Evolutionary conservation across 2,113 vertebrate genomes (phyloP), one percentile per base, ranked within the genome.

Genomic region (Brienomyrus brachyistius): DNA sequence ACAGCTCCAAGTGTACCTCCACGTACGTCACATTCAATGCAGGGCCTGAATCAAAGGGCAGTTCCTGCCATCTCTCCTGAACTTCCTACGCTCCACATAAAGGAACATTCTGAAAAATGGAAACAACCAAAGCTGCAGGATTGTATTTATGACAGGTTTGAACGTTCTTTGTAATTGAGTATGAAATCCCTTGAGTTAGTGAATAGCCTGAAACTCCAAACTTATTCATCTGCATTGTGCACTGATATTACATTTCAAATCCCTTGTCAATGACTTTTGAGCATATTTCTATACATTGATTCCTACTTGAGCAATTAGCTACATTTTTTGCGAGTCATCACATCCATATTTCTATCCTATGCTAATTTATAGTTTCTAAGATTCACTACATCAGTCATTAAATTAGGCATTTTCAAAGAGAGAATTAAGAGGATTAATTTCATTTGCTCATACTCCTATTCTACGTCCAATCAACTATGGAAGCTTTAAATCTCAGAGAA

Each of bases 371-470:
- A 54, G 50, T 87, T 35, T 52, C 31, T 54, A 54, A 86, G 85
- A 86, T 54, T 86, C 85, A 56, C 85, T 87, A 87, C 85, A 87
- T 56, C 48, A 87, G 85, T 87, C 85, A 87, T 87, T 87, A 87
- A 87, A 54, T 87, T 87, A 87, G 31, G 51, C 85, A 87, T 87
- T 51, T 87, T 87, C 85, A 87, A 56, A 87, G 85, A 40, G 85
- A 19, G 85, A 50, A 87, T 87, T 87, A 87, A 87, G 45, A 87
- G 85, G 85, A 87, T 87, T 87, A 35, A 87, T 87, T 87, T 54
- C 48, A 87, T 87, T 87, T 87, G n/a, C 50, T 87, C 31, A 86
- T 47, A 54, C 51, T 87, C 85, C 51, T 27, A 54, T 86, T 54
- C 85, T 40, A n/a, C 35, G 27, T 35, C 85, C 17, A 87, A 21